Base-by-base conservation (phyloP, 2,888 invertebrate species). In the Epirrita christyi region DNA sequence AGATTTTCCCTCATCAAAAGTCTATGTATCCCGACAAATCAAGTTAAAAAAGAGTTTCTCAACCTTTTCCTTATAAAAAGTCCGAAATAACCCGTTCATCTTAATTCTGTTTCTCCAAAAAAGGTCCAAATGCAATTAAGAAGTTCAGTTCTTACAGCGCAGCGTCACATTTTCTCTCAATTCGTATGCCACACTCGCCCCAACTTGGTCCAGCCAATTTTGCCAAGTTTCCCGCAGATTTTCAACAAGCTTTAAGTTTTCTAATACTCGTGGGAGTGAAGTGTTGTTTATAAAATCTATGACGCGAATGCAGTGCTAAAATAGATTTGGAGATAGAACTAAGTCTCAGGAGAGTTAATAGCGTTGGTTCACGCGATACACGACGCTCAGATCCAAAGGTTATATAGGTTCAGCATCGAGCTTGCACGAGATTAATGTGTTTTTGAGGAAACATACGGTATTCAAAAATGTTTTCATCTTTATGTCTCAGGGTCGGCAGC, bases 131-230 rank as follows among this genome's bases (percentile, higher is more conserved):
- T 49, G 44, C 44, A 49, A 50, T 55, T 50, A 49, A 50, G 45
- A 49, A 55, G 55, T 55, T 55, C 14, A 34, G 41, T 10, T 6
- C 32, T 8, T 11, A 27, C 14, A 10, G 43, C 27, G 46, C 45
- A 42, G 14, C 29, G 47, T 38, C 47, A 47, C 38, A 53, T 52
- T 52, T 52, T 52, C 51, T 40, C 42, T 15, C 54, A 15, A 64
- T 67, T 67, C 59, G 66, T 64, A 67, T 67, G 63, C 64, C 45
- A 55, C 61, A 49, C 66, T 56, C 53, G 64, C 54, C 34, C 59
- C 6, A 61, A 66, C 63, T 61, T 55, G 50, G 47, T 48, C 56
- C 44, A 42, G 51, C 61, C 61, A 64, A 64, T 61, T 64, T 57
- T 36, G 27, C 36, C 21, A 53, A 61, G 38, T 55, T 56, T 47